Evolutionary conservation across 2,113 vertebrate species (phyloP).

Genomic region (Vulpes vulpes): DNA sequence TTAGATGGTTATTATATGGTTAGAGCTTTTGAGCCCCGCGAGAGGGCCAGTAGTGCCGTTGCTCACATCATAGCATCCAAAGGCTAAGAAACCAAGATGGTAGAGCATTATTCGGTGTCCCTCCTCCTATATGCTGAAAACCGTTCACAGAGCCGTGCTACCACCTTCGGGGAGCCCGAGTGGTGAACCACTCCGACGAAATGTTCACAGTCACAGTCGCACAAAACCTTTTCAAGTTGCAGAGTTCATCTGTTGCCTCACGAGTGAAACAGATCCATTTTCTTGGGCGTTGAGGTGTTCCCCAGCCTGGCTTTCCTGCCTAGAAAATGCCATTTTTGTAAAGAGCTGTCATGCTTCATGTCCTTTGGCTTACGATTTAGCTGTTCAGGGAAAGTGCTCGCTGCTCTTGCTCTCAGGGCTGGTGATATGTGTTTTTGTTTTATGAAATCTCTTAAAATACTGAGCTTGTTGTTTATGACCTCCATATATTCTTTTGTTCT

Average conservation of each 20-base stretch:
- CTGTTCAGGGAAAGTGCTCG: slow-evolving; percentile 56
- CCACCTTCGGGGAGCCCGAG: neutral
- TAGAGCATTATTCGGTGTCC: neutral
- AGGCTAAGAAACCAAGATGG: neutral
- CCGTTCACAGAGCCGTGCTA: neutral
- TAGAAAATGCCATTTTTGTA: slow-evolving; percentile 35
- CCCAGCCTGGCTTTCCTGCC: slow-evolving; percentile 74
- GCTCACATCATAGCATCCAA: neutral
- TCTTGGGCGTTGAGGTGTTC: slow-evolving; percentile 66
- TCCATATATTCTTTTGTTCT: slow-evolving; percentile 81
- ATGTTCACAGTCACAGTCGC: neutral
- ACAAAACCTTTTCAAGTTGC: slow-evolving; percentile 28
- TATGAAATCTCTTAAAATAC: slow-evolving; percentile 80
- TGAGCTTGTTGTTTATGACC: slow-evolving; percentile 69
- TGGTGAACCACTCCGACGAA: neutral
- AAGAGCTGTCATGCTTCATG: slow-evolving; percentile 50
- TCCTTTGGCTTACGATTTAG: slow-evolving; percentile 78
- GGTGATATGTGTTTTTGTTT: slow-evolving; percentile 76
- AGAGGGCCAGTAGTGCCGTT: neutral
- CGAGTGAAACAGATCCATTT: slow-evolving; percentile 50
- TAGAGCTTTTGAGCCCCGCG: neutral
- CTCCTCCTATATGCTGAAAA: neutral
- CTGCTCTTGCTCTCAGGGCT: slow-evolving; percentile 21
- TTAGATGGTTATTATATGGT: neutral
- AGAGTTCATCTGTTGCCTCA: slow-evolving; percentile 58